A percentile compares a stretch with the other conserved stretches of the same genome.
Evolutionary conservation across 2,797 vertebrate species (phyloP).

Genomic region (Danio jaintianensis): DNA sequence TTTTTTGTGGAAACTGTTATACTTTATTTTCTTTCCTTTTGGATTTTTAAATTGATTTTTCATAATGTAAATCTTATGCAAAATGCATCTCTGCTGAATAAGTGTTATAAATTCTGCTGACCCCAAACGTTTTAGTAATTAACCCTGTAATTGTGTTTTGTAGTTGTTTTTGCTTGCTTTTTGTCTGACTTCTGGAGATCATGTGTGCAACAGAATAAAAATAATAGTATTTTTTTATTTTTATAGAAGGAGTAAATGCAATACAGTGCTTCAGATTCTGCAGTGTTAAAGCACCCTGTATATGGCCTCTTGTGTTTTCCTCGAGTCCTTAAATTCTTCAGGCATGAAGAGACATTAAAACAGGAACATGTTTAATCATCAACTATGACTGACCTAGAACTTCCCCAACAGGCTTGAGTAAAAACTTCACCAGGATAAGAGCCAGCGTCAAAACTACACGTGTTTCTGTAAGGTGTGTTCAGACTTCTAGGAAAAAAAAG

Average conservation of each 20-base stretch:
- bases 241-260: neutral
- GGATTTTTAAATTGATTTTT: too few relatives aligned
- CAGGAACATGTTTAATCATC: slow-evolving; percentile 52
- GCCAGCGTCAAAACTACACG: neutral
- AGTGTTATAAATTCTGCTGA: neutral
- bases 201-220: neutral
- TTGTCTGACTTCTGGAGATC: neutral
- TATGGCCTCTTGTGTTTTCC: slow-evolving; percentile 14
- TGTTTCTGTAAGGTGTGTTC: neutral
- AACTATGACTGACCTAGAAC: slow-evolving; percentile 32
- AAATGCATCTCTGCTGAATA: neutral
- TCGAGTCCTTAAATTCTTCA: neutral
- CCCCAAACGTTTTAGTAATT: neutral
- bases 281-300: neutral
- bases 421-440: neutral
- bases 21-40: too few relatives aligned
- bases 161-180: fast-evolving
- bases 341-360: slow-evolving; percentile 10
- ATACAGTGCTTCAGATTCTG: neutral
- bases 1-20: too few relatives aligned
- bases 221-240: neutral
- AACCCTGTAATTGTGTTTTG: neutral
- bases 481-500: neutral
- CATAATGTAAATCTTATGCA: too few relatives aligned
- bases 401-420: neutral